Conservation (phyloP, 2,888 invertebrate genomes). For the Synanthedon formicaeformis region DNA sequence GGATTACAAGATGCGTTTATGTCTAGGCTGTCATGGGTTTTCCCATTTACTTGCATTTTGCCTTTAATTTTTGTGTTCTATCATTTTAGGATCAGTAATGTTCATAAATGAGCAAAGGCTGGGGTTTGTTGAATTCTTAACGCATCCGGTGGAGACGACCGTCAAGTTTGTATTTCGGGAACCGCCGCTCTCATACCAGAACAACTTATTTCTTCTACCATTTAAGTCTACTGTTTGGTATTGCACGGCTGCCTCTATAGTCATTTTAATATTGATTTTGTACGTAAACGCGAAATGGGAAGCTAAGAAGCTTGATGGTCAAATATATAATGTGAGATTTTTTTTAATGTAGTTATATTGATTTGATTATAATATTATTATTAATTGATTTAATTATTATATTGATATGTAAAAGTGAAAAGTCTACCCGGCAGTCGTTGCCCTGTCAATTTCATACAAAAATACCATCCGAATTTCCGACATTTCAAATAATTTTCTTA, state of each 20-base stretch:
- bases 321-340: background rate
- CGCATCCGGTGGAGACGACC: constrained; percentile 39
- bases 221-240: constrained; percentile 74
- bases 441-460: no score
- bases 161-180: constrained; percentile 72
- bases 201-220: constrained; percentile 74
- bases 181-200: constrained; percentile 74
- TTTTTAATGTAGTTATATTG: background rate
- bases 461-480: no score
- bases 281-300: constrained; percentile 45
- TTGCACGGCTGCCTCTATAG: constrained; percentile 50
- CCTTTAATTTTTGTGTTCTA: background rate
- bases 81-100: constrained; percentile 27
- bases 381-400: no score
- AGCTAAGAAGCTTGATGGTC: constrained; percentile 11
- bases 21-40: background rate
- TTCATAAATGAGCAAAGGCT: constrained; percentile 26
- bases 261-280: constrained; percentile 26
- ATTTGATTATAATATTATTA: no score
- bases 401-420: no score
- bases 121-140: constrained; percentile 49
- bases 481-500: no score
- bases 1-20: no score
- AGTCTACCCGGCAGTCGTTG: no score
- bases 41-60: background rate